Conservation (phyloP, 2,113 vertebrate genomes). For the Heterotilapia buettikoferi region DNA sequence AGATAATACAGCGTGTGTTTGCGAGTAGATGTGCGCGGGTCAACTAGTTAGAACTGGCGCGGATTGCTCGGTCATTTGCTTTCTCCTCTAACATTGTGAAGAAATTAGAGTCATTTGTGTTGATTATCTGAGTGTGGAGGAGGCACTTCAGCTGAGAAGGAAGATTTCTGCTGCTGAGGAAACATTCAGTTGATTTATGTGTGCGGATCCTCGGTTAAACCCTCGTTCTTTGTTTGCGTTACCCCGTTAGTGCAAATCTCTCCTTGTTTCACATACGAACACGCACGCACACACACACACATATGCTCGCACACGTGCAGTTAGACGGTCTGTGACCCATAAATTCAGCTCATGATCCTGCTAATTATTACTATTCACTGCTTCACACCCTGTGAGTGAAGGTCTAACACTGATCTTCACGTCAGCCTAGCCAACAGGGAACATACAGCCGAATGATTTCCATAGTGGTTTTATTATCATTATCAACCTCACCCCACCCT, state of each 20-base stretch:
- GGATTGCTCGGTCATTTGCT: constrained; percentile 47
- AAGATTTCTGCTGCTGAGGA: constrained; percentile 19
- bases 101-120: constrained; percentile 58
- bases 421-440: constrained; percentile 65
- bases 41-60: constrained; percentile 33
- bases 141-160: constrained; percentile 40
- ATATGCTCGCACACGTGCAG: not conserved
- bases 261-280: not conserved
- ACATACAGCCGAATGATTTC: constrained; percentile 67
- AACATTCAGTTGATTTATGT: constrained; percentile 28
- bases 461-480: constrained; percentile 77
- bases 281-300: not conserved
- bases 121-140: constrained; percentile 37
- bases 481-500: constrained; percentile 69
- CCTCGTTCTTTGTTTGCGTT: not conserved
- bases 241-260: not conserved
- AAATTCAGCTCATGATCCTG: constrained; percentile 73
- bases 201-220: not conserved
- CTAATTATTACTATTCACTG: constrained; percentile 78
- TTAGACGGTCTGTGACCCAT: constrained; percentile 64
- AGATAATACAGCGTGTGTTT: constrained; percentile 81
- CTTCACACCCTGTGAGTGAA: constrained; percentile 64
- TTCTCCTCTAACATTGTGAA: constrained; percentile 40
- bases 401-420: constrained; percentile 67
- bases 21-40: constrained; percentile 34